Base-by-base conservation (phyloP, 2,797 vertebrate species). In the Hylomyscus alleni region DNA sequence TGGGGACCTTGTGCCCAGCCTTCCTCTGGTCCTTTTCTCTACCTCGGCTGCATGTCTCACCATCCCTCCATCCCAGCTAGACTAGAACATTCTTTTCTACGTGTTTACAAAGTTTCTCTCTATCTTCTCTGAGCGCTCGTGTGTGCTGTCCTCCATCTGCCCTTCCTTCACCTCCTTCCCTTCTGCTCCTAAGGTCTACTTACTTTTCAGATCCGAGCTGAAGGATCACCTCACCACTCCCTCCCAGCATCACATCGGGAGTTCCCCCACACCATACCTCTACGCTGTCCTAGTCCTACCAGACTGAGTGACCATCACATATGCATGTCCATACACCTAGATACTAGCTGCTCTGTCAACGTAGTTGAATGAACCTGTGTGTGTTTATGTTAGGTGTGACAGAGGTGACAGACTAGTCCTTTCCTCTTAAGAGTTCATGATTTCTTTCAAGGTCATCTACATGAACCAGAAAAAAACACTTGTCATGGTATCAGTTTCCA, bases 401-500 rank as follows among this genome's bases (percentile, higher is more conserved):
- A 47, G 2, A 69, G 65, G 88, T 37, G 15, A 77, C 69, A 83
- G 31, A 73, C 60, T 37, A 19, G 4, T 44, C 19, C 50, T 93
- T 65, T 95, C 10, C 26, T 15, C 76, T 58, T 40, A 62, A 60
- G 62, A 34, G 37, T 76, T 47, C 44, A 17, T 67, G 2, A 50
- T 62, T 90, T 83, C 67, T 72, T 67, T 24, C 67, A 91, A 50
- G 15, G 14, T 76, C 17, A 40, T 44, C 26, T 62, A 19, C 56
- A 20, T n/a, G 19, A 95, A 84, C 73, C 92, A 62, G n/a, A 83
- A 90, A 93, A n/a, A 91, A 72, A 54, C 58, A 89, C 20, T 69
- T 93, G 37, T 56, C 17, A 76, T 58, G 31, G 47, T 37, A 69
- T 34, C 44, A 73, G 54, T 50, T 93, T 94, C 90, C 58, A 56